phyloP scores from a whole-genome alignment of 1,140 invertebrate genomes.

The Linepithema humile region DNA sequence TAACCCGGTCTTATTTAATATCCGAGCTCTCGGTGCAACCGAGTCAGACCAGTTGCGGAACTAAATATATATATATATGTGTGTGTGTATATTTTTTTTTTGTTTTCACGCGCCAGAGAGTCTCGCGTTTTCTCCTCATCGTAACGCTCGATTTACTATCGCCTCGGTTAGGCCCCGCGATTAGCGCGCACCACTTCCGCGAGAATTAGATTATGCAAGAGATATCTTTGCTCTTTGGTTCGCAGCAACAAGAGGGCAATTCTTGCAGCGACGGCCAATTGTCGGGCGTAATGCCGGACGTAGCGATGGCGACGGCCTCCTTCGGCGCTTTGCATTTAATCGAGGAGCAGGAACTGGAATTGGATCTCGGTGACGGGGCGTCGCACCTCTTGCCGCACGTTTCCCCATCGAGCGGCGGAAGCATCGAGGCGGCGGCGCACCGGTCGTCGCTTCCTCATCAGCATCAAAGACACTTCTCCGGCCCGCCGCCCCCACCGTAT shows the following conservation, averaged over 20 bases:
- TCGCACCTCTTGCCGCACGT: constrained; percentile 84
- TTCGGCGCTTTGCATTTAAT: constrained; percentile 89
- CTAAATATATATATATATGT: too few relatives aligned
- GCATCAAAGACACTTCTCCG: constrained; percentile 80
- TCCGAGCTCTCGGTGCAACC: not conserved
- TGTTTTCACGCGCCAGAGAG: too few relatives aligned
- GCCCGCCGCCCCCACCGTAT: constrained; percentile 78
- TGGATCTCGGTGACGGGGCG: constrained; percentile 92
- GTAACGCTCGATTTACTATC: not conserved
- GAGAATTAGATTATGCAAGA: constrained; percentile 17
- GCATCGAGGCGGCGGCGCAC: constrained; percentile 71
- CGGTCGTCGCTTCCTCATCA: constrained; percentile 78
- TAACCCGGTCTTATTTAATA: not conserved
- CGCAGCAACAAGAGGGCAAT: constrained; percentile 85
- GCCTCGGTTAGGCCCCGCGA: not conserved
- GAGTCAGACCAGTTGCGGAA: too few relatives aligned
- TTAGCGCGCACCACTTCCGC: not conserved
- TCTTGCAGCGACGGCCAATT: constrained; percentile 89
- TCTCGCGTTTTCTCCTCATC: not conserved
- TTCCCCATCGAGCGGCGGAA: constrained; percentile 70
- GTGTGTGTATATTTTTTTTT: too few relatives aligned
- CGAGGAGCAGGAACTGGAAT: constrained; percentile 86
- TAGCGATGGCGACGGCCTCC: constrained; percentile 93
- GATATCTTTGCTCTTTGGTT: not conserved
- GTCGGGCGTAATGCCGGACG: constrained; percentile 94